phyloP scores from a whole-genome alignment of 2,113 vertebrate species.

The Myotis lucifugus region DNA sequence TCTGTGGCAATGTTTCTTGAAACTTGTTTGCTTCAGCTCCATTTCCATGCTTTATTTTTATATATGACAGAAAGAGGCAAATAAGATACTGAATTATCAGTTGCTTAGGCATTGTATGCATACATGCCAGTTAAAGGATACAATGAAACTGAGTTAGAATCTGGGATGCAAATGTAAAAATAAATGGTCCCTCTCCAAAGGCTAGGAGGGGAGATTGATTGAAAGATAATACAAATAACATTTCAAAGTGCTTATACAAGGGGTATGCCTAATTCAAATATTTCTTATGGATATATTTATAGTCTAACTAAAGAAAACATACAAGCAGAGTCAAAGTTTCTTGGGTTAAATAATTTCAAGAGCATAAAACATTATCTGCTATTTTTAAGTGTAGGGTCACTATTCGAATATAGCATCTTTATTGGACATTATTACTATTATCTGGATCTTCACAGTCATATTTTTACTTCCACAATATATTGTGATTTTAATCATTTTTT shows the following conservation, averaged over 20 bases:
- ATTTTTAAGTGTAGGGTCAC: not conserved
- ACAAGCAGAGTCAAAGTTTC: not conserved
- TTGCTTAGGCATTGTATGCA: not conserved
- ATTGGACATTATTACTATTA: not conserved
- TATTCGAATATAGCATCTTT: not conserved
- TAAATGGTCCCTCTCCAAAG: not conserved
- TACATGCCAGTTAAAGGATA: not conserved
- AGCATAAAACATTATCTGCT: not conserved
- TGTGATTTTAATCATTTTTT: conserved; percentile 23
- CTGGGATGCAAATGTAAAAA: not conserved
- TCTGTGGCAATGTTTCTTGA: not conserved
- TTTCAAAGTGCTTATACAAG: not conserved
- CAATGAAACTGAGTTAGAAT: not conserved
- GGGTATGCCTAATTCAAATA: not conserved
- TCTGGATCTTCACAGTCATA: not conserved
- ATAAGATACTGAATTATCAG: not conserved
- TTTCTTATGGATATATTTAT: not conserved
- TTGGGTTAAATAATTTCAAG: not conserved
- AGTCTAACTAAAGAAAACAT: not conserved
- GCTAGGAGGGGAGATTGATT: not conserved
- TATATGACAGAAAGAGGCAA: not conserved
- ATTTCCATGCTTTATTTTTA: not conserved
- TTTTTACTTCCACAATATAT: not conserved
- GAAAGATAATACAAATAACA: not conserved
- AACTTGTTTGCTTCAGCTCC: not conserved